Percentiles rank a stretch among this genome's conserved stretches.
Evolutionary conservation across 2,113 vertebrate genomes (phyloP).

Genomic region (Ciconia stormi): DNA sequence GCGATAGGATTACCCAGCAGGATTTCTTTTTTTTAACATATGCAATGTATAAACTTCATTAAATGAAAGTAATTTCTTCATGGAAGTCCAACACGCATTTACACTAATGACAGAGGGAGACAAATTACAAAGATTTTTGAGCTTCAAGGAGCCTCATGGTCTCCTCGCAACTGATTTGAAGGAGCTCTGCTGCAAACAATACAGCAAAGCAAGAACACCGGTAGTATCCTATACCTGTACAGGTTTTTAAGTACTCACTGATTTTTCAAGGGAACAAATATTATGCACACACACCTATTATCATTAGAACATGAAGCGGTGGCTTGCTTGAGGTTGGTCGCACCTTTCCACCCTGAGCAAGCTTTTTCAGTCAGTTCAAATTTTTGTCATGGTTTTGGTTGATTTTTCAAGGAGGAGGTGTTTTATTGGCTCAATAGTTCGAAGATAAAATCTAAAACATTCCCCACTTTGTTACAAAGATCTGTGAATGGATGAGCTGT

Average conservation of each 20-base stretch:
- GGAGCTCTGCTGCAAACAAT: not conserved
- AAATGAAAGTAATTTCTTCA: slow-evolving; percentile 37
- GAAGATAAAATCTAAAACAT: not conserved
- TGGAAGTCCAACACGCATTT: not conserved
- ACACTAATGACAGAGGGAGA: not conserved
- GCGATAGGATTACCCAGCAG: slow-evolving; percentile 12
- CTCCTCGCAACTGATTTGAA: not conserved
- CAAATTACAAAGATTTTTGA: not conserved
- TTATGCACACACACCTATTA: not conserved
- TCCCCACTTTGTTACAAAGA: not conserved
- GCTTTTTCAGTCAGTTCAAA: not conserved
- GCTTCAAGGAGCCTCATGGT: not conserved
- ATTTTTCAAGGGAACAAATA: not conserved
- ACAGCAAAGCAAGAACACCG: not conserved
- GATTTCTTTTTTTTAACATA: not conserved
- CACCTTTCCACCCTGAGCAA: not conserved
- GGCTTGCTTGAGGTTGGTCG: not conserved
- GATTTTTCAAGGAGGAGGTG: not conserved
- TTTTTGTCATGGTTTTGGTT: not conserved
- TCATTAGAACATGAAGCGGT: not conserved
- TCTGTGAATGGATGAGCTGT: not conserved
- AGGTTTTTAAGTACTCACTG: not conserved
- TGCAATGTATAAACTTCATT: not conserved
- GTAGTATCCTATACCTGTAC: not conserved
- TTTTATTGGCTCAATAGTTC: not conserved